These are phyloP conservation scores for Papilio polytes DNA, from an alignment of 1,140 invertebrate species.

Conservation along the genomic window DNA sequence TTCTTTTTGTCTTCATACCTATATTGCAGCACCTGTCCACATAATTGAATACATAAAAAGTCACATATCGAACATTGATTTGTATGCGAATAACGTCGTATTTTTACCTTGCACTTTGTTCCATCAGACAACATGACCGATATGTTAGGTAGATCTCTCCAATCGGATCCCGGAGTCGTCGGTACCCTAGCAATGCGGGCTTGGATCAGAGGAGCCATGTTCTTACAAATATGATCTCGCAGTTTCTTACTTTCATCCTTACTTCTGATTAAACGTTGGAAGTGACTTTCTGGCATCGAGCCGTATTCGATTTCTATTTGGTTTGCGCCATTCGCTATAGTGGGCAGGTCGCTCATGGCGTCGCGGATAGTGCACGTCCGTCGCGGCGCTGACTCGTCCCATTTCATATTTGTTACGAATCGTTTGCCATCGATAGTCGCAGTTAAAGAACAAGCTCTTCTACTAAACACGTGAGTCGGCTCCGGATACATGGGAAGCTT, in stretches of 20 bases:
- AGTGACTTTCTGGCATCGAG: slow-evolving; percentile 89
- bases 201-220: slow-evolving; percentile 92
- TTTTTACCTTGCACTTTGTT: slow-evolving; percentile 83
- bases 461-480: slow-evolving; percentile 91
- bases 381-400: slow-evolving; percentile 87
- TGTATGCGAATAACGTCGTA: background rate
- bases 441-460: slow-evolving; percentile 88
- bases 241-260: slow-evolving; percentile 85
- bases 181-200: slow-evolving; percentile 92
- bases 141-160: slow-evolving; percentile 94
- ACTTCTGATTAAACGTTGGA: slow-evolving; percentile 89
- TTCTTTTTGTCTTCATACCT: slow-evolving; percentile 89
- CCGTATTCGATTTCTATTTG: slow-evolving; percentile 89
- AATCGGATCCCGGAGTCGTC: slow-evolving; percentile 90
- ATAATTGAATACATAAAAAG: background rate
- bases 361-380: slow-evolving; percentile 91
- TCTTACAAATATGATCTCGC: slow-evolving; percentile 93
- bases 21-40: slow-evolving; percentile 85
- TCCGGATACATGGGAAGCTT: slow-evolving; percentile 92
- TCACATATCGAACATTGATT: too few species aligned
- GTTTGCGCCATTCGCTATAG: slow-evolving; percentile 90
- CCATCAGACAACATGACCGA: slow-evolving; percentile 89
- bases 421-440: slow-evolving; percentile 90
- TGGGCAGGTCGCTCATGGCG: slow-evolving; percentile 92
- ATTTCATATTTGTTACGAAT: slow-evolving; percentile 73